These are phyloP conservation scores for Ectemnius lituratus DNA, from an alignment of 2,888 invertebrate genomes.

Conservation along the genomic window DNA sequence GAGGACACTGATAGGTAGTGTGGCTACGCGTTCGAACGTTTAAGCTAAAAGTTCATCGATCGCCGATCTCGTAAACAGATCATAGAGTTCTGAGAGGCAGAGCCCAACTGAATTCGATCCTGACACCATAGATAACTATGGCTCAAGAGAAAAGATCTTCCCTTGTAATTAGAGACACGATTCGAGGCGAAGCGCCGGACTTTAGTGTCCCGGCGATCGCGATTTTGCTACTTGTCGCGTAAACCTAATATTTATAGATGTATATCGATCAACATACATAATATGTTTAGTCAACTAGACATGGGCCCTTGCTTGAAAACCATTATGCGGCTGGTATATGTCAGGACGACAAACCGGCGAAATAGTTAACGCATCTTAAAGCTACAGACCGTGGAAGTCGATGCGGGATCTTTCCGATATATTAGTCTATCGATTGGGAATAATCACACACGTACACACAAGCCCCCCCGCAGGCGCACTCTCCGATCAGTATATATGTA, in stretches of 20 bases:
- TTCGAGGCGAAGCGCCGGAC: no score
- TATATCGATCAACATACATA: not conserved
- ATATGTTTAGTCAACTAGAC: conserved; percentile 4
- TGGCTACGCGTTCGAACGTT: not conserved
- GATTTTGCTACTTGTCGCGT: no score
- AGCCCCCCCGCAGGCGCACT: no score
- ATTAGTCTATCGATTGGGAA: no score
- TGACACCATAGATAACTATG: no score
- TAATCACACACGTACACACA: conserved; percentile 1
- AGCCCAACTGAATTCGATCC: no score
- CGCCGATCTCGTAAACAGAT: not conserved
- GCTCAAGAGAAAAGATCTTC: no score
- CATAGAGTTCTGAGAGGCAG: not conserved
- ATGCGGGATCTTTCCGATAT: not conserved
- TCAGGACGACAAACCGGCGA: no score
- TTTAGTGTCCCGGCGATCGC: no score
- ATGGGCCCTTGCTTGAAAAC: conserved; percentile 1
- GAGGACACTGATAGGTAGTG: not conserved
- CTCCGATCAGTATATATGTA: no score
- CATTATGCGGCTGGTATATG: not conserved
- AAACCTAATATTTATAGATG: not conserved
- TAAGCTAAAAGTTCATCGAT: not conserved
- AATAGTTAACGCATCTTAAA: not conserved
- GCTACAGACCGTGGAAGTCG: not conserved
- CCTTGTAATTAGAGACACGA: no score